These are phyloP conservation scores for Oenanthe melanoleuca DNA, from an alignment of 2,113 vertebrate genomes.

Conservation along the genomic window DNA sequence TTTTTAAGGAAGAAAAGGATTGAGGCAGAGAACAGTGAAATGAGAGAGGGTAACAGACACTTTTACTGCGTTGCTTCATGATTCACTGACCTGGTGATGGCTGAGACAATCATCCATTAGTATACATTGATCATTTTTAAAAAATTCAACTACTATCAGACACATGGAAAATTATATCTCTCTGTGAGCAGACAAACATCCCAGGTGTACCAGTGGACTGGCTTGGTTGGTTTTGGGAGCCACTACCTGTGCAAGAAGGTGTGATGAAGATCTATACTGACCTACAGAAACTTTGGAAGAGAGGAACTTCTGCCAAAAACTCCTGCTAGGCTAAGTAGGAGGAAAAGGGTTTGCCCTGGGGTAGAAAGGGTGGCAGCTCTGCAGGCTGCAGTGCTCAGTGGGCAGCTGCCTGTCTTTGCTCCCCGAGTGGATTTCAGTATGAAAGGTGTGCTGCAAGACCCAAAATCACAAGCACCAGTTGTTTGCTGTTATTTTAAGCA, in stretches of 20 bases:
- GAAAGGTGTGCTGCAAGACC: not conserved
- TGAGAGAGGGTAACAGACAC: not conserved
- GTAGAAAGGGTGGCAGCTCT: not conserved
- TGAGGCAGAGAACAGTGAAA: not conserved
- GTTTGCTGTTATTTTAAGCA: not conserved
- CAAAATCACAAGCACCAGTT: not conserved
- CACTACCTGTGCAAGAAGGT: not conserved
- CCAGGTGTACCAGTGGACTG: not conserved
- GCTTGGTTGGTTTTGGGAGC: not conserved
- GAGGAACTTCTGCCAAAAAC: not conserved
- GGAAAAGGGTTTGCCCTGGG: not conserved
- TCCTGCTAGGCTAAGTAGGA: not conserved
- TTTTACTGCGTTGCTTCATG: not conserved
- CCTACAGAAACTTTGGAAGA: not conserved
- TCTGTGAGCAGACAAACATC: not conserved
- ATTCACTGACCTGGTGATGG: not conserved
- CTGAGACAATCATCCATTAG: not conserved
- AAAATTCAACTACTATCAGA: not conserved
- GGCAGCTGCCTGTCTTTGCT: not conserved
- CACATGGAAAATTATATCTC: not conserved
- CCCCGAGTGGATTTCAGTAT: not conserved
- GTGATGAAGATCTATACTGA: not conserved
- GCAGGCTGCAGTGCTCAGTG: not conserved
- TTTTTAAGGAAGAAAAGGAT: not conserved
- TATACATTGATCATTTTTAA: not conserved